phyloP scores from a whole-genome alignment of 2,113 vertebrate genomes.

The Phoxinus phoxinus region DNA sequence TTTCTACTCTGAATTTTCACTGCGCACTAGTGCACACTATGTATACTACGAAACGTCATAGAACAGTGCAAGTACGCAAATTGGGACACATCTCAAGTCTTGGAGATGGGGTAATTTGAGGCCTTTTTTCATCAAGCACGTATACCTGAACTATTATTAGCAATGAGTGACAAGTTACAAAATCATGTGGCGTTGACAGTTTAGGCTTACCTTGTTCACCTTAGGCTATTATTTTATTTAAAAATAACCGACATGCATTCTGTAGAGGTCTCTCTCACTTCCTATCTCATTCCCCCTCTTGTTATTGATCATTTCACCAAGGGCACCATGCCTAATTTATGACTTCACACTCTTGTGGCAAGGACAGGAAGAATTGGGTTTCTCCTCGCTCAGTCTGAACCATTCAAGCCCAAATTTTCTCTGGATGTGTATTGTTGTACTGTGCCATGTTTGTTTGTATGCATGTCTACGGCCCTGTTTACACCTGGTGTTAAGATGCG shows the following conservation, averaged over 20 bases:
- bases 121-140: not conserved
- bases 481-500: no score
- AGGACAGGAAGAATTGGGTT: constrained; percentile 38
- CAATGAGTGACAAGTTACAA: not conserved
- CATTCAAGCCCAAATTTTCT: not conserved
- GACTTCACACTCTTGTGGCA: constrained; percentile 45
- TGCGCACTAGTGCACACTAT: not conserved
- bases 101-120: not conserved
- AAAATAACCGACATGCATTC: not conserved
- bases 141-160: not conserved
- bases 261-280: not conserved
- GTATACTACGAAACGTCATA: no score
- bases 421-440: not conserved
- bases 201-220: not conserved
- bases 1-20: no score
- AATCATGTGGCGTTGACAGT: not conserved
- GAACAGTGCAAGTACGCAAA: no score
- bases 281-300: not conserved
- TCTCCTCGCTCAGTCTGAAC: not conserved
- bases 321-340: constrained; percentile 51
- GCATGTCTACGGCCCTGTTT: not conserved
- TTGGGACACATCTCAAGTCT: not conserved
- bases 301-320: constrained; percentile 31
- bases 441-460: not conserved
- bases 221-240: not conserved